These are phyloP conservation scores for Strix uralensis DNA, from an alignment of 2,113 vertebrate genomes.

Conservation along the genomic window DNA sequence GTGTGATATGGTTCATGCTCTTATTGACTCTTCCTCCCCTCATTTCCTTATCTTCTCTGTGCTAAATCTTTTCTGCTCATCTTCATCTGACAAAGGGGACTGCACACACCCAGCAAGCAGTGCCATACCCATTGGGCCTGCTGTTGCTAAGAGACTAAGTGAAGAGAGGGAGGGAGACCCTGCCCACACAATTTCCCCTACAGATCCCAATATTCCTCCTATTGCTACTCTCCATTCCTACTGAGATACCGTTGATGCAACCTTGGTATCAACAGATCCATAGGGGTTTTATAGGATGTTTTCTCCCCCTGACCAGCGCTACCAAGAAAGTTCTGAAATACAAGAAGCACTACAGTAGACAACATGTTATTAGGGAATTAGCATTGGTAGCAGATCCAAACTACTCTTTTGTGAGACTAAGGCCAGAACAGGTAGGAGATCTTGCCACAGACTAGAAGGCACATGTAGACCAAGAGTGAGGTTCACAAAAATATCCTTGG, in stretches of 20 bases:
- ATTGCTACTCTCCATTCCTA: not conserved
- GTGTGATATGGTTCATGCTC: not conserved
- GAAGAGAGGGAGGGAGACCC: not conserved
- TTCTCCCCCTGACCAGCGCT: not conserved
- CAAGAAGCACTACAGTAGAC: not conserved
- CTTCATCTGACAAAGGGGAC: not conserved
- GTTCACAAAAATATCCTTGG: not conserved
- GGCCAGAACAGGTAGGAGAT: not conserved
- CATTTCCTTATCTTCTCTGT: not conserved
- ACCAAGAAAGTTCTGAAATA: not conserved
- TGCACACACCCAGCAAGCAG: not conserved
- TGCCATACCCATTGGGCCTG: not conserved
- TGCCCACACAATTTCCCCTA: not conserved
- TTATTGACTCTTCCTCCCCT: not conserved
- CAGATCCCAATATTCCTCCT: not conserved
- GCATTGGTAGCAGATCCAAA: not conserved
- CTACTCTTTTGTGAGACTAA: not conserved
- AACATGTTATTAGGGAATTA: not conserved
- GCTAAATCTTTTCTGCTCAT: not conserved
- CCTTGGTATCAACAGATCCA: not conserved
- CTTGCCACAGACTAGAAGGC: not conserved
- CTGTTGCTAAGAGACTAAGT: slow-evolving; percentile 41
- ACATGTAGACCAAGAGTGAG: not conserved
- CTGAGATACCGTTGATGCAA: not conserved
- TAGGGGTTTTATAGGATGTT: not conserved